Evolutionary conservation across 2,888 invertebrate species (phyloP), one percentile per base, ranked within the genome.

Genomic region (Stenodema calcarata): DNA sequence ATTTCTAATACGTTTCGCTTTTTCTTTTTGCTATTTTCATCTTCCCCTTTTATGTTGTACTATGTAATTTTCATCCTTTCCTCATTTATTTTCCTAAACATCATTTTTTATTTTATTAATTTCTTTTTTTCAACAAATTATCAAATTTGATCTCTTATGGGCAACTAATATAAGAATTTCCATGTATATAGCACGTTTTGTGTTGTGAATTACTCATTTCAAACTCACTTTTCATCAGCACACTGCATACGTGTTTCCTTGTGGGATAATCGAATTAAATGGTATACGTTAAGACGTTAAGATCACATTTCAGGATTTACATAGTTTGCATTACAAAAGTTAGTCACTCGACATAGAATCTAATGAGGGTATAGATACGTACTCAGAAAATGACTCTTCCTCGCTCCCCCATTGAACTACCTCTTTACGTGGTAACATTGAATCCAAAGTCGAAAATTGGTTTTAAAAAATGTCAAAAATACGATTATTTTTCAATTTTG

Each of bases 1-100:
- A 62, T 23, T 62, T 62, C 54, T 62, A 62, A 62, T 62, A 62
- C 27, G 44, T 80, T 47, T 80, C n/a, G 50, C 44, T 80, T 80
- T 80, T 35, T 80, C 35, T 30, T 44, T 18, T 78, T 44, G 30
- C 80, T 30, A 80, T 54, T 69, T 23, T 28, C 42, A 35, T 69
- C 35, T 83, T 83, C 69, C 28, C 35, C n/a, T 44, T 83, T 70
- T 30, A 27, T 35, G n/a, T 62, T 79, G 16, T 42, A 47, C 47
- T 16, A 35, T 41, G 41, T 75, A 41, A 41, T 41, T 75, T 75
- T 35, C 27, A 9, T 35, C 69, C 73, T 18, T 75, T 9, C 16
- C n/a, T n/a, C 35, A 16, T 18, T 75, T 41, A 1, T 75, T 30
- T 1, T 69, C n/a, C 69, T 12, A 11, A 75, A 41, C 1, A 41